Percentiles rank a stretch among this genome's conserved stretches.
Conservation (phyloP, 2,113 vertebrate species). For the Phrynosoma blainvillii region DNA sequence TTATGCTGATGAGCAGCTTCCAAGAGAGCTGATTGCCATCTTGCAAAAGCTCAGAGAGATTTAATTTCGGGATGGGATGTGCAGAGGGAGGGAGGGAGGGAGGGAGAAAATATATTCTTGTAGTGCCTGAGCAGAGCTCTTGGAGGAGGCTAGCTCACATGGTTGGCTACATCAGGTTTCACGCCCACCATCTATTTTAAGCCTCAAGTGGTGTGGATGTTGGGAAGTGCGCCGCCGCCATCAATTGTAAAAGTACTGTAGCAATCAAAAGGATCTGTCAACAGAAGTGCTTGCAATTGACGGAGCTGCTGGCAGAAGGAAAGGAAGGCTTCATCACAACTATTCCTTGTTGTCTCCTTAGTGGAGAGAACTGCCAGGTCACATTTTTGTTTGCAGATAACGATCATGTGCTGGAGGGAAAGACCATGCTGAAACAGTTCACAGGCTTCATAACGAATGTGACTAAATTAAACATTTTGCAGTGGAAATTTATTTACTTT, state of each 20-base stretch:
- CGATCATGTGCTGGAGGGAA: background rate
- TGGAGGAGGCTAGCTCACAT: background rate
- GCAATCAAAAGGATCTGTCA: conserved; percentile 49
- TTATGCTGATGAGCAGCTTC: background rate
- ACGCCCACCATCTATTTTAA: conserved; percentile 48
- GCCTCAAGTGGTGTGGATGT: accelerated
- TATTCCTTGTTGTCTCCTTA: background rate
- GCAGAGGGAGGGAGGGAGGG: background rate
- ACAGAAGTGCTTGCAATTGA: conserved; percentile 48
- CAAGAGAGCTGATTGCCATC: background rate
- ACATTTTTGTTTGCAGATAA: background rate
- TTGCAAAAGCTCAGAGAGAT: background rate
- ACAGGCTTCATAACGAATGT: background rate
- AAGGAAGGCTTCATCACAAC: background rate
- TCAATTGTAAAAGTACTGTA: background rate
- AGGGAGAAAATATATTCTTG: background rate
- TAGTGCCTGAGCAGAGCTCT: background rate
- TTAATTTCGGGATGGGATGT: conserved; percentile 20
- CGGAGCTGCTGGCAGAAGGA: conserved; percentile 28
- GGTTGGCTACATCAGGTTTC: conserved; percentile 22
- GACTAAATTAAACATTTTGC: background rate
- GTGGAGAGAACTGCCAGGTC: background rate
- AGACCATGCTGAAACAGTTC: background rate
- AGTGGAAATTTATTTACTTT: background rate
- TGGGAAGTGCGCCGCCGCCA: conserved; percentile 14